phyloP scores from a whole-genome alignment of 2,888 invertebrate species.

The Muschampia plurimacula region DNA sequence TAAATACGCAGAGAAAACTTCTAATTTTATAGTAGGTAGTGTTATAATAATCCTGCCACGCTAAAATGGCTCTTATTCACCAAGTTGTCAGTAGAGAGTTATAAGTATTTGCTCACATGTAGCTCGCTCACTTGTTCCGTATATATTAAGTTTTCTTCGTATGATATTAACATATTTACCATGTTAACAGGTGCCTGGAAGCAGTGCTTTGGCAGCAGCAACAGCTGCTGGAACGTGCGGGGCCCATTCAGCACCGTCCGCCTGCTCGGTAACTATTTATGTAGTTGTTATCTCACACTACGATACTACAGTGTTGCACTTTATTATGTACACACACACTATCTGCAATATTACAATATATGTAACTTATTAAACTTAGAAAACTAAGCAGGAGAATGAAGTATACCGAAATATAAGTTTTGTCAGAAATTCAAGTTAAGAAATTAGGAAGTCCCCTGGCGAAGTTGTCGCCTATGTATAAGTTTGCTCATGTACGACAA shows the following conservation, averaged over 20 bases:
- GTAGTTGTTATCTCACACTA: background rate
- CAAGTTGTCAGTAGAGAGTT: background rate
- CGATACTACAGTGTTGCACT: too few species aligned
- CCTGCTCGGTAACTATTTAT: constrained; percentile 78
- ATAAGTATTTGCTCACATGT: background rate
- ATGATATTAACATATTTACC: background rate
- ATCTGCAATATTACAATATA: too few species aligned
- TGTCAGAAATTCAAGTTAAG: too few species aligned
- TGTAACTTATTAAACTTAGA: too few species aligned
- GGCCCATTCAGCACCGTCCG: constrained; percentile 78
- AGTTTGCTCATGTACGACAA: too few species aligned
- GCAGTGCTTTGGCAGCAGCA: constrained; percentile 79
- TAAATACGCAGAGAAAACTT: background rate
- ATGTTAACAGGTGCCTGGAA: constrained; percentile 73
- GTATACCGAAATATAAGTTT: too few species aligned
- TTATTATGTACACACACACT: too few species aligned
- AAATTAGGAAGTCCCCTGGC: too few species aligned
- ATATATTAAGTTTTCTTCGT: background rate
- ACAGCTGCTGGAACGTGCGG: constrained; percentile 77
- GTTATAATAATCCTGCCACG: background rate
- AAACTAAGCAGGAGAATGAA: too few species aligned
- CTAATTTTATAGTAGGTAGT: background rate
- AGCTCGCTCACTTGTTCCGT: background rate
- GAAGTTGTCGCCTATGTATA: too few species aligned
- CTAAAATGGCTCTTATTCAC: constrained; percentile 1